These are phyloP conservation scores for Drepana arcuata DNA, from an alignment of 1,140 invertebrate genomes.

Conservation along the genomic window DNA sequence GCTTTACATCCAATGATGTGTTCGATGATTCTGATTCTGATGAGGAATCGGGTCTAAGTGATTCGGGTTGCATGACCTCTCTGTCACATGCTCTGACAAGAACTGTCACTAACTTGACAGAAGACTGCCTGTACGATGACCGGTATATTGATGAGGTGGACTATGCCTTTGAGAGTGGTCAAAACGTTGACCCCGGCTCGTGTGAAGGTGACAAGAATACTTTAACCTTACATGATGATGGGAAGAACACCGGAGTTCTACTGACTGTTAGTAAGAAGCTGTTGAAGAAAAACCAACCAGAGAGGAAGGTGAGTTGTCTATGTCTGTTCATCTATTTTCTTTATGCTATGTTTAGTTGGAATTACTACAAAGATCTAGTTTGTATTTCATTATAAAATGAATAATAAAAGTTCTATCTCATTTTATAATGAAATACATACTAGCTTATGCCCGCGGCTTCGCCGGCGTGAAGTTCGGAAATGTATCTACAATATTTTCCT, in stretches of 20 bases:
- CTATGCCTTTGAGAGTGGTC: conserved; percentile 11
- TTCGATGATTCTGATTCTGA: conserved; percentile 46
- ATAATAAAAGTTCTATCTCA: background rate
- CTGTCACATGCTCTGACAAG: conserved; percentile 34
- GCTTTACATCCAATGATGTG: conserved; percentile 51
- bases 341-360: background rate
- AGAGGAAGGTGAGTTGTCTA: conserved; percentile 39
- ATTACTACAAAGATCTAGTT: too few relatives aligned
- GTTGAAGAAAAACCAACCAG: conserved; percentile 22
- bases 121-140: conserved; percentile 39
- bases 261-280: conserved; percentile 28
- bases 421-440: background rate
- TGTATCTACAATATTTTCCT: too few relatives aligned
- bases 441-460: too few relatives aligned
- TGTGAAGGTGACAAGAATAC: too few relatives aligned
- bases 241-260: conserved; percentile 21
- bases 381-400: too few relatives aligned
- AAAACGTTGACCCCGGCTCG: too few relatives aligned
- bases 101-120: conserved; percentile 47
- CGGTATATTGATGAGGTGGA: conserved; percentile 41
- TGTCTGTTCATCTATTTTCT: background rate
- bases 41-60: conserved; percentile 31
- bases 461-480: too few relatives aligned
- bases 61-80: conserved; percentile 28
- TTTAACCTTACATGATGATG: too few relatives aligned